Evolutionary conservation across 64 coral and sea anemone genomes (phyloP).

Genomic region (Exaiptasia diaphana): DNA sequence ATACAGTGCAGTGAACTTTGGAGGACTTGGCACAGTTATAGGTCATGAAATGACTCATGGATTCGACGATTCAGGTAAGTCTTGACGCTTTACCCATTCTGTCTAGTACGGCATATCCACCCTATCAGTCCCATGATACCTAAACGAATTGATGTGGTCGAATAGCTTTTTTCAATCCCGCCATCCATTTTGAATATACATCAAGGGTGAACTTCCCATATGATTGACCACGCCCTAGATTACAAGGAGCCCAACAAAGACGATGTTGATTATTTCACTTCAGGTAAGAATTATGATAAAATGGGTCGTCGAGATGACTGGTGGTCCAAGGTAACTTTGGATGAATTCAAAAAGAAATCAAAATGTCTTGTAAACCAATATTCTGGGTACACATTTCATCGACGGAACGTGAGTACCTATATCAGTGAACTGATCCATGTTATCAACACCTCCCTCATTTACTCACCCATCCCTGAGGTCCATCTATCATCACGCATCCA

Average conservation of each 20-base stretch:
- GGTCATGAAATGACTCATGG: conserved; percentile 59
- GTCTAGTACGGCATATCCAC: not conserved
- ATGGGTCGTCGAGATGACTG: conserved; percentile 49
- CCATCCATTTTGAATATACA: no score
- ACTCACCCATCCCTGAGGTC: no score
- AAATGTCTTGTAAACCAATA: conserved; percentile 70
- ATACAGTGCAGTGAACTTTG: conserved; percentile 44
- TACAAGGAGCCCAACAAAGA: no score
- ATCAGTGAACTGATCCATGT: no score
- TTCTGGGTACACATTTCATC: conserved; percentile 28
- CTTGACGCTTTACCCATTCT: not conserved
- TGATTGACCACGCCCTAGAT: no score
- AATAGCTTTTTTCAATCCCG: not conserved
- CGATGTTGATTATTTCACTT: no score
- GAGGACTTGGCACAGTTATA: conserved; percentile 46
- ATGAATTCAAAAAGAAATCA: conserved; percentile 53
- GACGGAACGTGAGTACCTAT: conserved; percentile 49
- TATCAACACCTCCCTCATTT: no score
- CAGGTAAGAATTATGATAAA: conserved; percentile 58
- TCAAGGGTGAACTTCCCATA: no score
- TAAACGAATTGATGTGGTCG: not conserved
- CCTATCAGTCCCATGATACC: not conserved
- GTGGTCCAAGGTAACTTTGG: conserved; percentile 49
- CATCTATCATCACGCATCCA: no score
- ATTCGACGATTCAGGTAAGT: conserved; percentile 58